phyloP scores from a whole-genome alignment of 2,888 invertebrate genomes.

The Hermaeophaga mercurialis region DNA sequence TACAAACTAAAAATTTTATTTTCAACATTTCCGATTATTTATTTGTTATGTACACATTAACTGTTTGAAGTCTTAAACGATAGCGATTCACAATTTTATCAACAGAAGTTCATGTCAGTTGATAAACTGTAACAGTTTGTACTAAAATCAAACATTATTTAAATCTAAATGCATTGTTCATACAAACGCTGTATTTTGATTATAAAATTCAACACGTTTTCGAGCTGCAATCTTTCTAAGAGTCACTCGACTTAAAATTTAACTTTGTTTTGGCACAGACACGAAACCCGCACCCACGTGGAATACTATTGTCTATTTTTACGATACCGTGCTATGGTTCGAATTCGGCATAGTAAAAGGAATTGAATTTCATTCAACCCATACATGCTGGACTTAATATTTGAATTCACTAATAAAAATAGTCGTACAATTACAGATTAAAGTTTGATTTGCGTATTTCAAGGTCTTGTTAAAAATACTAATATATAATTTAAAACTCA shows the following conservation, averaged over 20 bases:
- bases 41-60: not conserved
- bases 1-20: not conserved
- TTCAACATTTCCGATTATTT: not conserved
- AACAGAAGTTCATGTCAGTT: conserved; percentile 12
- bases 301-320: conserved; percentile 10
- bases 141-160: not conserved
- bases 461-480: not conserved
- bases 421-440: too few species aligned
- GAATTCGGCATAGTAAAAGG: not conserved
- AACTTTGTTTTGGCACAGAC: not conserved
- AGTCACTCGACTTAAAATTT: not conserved
- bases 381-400: not conserved
- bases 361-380: not conserved
- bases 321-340: not conserved
- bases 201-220: not conserved
- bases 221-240: not conserved
- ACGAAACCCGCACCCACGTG: conserved; percentile 9
- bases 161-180: not conserved
- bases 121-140: conserved; percentile 1
- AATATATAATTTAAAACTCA: not conserved
- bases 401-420: too few species aligned
- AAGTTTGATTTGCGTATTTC: not conserved
- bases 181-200: not conserved
- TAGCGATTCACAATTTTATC: conserved; percentile 2
- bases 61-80: conserved; percentile 5